Percentiles rank a stretch among this genome's conserved stretches.
Conservation (phyloP, 2,888 invertebrate species). For the Caradrina clavipalpis region DNA sequence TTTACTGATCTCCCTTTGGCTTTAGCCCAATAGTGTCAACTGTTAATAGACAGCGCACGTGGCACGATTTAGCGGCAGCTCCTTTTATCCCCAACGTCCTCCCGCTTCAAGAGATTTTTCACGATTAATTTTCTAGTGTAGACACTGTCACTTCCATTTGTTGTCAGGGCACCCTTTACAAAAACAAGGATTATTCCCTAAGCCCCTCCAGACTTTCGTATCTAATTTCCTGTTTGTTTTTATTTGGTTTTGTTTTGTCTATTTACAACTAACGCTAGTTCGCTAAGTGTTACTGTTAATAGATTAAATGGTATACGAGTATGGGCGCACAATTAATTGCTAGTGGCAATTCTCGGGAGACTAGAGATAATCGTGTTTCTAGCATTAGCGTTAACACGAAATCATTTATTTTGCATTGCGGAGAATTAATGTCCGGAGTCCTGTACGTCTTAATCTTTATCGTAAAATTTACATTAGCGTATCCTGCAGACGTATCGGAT, state of each 20-base stretch:
- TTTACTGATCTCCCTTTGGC: conserved; percentile 78
- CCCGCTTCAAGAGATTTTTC: conserved; percentile 85
- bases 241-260: conserved; percentile 74
- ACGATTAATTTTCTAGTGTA: conserved; percentile 88
- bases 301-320: conserved; percentile 43
- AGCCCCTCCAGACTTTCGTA: conserved; percentile 82
- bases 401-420: conserved; percentile 50
- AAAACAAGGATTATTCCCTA: conserved; percentile 88
- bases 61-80: conserved; percentile 83
- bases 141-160: conserved; percentile 88
- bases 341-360: conserved; percentile 41
- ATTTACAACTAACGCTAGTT: conserved; percentile 63
- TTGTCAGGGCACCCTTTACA: conserved; percentile 86
- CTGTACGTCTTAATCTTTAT: conserved; percentile 66
- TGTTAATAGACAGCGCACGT: conserved; percentile 88
- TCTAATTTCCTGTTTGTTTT: conserved; percentile 85
- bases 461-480: conserved; percentile 71
- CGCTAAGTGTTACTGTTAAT: conserved; percentile 46
- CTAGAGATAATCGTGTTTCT: conserved; percentile 45
- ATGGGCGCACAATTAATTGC: conserved; percentile 51
- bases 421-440: conserved; percentile 59
- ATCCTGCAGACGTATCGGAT: conserved; percentile 69
- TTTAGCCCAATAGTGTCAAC: conserved; percentile 86
- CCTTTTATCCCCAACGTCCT: conserved; percentile 73
- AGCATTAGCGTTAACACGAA: conserved; percentile 53